Evolutionary conservation across 2,888 invertebrate genomes (phyloP).

Genomic region (Dinocampus coccinellae): DNA sequence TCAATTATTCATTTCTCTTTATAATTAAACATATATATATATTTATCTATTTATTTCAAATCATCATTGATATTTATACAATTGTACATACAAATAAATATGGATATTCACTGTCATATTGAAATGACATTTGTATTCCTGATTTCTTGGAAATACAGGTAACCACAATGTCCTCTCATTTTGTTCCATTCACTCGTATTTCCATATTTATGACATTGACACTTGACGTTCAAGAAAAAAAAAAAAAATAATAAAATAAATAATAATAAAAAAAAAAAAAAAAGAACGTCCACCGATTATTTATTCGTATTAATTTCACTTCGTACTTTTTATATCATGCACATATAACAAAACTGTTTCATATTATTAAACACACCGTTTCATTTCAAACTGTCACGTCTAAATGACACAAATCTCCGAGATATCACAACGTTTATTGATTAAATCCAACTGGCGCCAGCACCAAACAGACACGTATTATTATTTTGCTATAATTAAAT

Average conservation of each 20-base stretch:
- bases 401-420: not conserved
- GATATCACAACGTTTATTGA: not conserved
- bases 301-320: too few species aligned
- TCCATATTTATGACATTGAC: not conserved
- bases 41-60: not conserved
- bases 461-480: not conserved
- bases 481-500: not conserved
- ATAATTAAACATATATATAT: not conserved
- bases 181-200: not conserved
- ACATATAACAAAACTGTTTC: not conserved
- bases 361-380: not conserved
- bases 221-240: not conserved
- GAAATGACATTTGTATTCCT: constrained; percentile 28
- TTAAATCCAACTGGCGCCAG: not conserved
- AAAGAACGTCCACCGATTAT: too few species aligned
- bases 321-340: too few species aligned
- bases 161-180: constrained; percentile 19
- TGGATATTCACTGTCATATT: constrained; percentile 20
- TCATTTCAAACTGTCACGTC: not conserved
- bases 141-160: constrained; percentile 9
- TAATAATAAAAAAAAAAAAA: too few species aligned
- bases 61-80: not conserved
- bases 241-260: too few species aligned
- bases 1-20: not conserved
- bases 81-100: not conserved